Conservation (phyloP, 1,140 invertebrate species). For the Chionoecetes opilio region DNA sequence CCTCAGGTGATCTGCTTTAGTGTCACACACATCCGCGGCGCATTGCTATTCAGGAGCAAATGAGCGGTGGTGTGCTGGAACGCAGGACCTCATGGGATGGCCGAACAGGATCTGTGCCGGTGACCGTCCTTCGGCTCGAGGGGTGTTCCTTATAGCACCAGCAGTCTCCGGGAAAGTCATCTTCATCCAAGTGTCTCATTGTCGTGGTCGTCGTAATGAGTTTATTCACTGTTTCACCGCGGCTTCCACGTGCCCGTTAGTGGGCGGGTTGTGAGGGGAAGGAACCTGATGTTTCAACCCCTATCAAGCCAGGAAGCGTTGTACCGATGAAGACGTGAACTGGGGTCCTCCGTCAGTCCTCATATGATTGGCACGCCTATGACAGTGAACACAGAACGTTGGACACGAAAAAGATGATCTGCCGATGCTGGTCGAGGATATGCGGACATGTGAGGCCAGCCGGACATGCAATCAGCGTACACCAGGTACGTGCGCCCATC, state of each 20-base stretch:
- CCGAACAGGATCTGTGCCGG: conserved; percentile 61
- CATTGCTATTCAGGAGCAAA: conserved; percentile 60
- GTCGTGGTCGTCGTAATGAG: not conserved
- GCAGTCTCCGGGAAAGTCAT: conserved; percentile 50
- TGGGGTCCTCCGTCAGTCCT: no score
- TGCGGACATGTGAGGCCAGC: no score
- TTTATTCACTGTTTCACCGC: conserved; percentile 7
- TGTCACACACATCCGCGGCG: conserved; percentile 5
- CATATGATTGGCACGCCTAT: no score
- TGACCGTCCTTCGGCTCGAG: conserved; percentile 44
- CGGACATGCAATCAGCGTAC: no score
- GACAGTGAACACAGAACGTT: no score
- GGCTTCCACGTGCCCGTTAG: not conserved
- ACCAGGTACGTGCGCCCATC: no score
- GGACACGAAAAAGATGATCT: not conserved
- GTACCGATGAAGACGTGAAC: conserved; percentile 15
- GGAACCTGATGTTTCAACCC: not conserved
- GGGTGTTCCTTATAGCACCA: conserved; percentile 57
- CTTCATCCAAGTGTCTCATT: conserved; percentile 14
- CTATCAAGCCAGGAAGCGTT: not conserved
- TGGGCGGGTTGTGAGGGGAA: not conserved
- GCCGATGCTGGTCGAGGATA: no score
- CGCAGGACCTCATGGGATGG: conserved; percentile 25
- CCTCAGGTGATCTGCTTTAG: not conserved
- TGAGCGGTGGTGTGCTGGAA: conserved; percentile 63